A percentile compares a stretch with the other conserved stretches of the same genome.
Evolutionary conservation across 2,113 vertebrate genomes (phyloP).

Genomic region (Motacilla alba): DNA sequence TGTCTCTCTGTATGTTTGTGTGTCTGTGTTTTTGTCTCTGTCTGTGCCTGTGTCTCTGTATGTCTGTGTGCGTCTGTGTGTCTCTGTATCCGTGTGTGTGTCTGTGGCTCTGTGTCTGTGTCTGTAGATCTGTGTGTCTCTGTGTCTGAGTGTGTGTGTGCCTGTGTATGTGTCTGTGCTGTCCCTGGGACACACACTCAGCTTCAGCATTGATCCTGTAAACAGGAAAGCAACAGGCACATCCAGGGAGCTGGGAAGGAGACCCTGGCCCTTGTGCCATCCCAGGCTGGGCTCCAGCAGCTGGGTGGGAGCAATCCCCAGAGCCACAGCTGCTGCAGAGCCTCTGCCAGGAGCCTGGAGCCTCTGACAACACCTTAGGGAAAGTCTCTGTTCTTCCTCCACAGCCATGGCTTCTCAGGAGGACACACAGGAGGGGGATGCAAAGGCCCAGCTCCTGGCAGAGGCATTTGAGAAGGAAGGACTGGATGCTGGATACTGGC

Average conservation of each 20-base stretch:
- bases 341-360: not conserved
- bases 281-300: not conserved
- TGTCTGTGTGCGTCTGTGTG: too few relatives aligned
- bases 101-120: too few relatives aligned
- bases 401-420: constrained; percentile 3
- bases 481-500: not conserved
- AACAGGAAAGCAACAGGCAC: not conserved
- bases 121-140: too few relatives aligned
- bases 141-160: too few relatives aligned
- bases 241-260: not conserved
- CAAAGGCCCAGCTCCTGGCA: not conserved
- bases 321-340: not conserved
- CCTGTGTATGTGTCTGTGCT: not conserved
- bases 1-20: too few relatives aligned
- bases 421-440: accelerated
- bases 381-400: not conserved
- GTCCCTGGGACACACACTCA: not conserved
- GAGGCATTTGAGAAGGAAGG: constrained; percentile 1
- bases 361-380: not conserved
- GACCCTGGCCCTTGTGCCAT: not conserved
- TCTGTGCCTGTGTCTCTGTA: too few relatives aligned
- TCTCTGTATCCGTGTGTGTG: too few relatives aligned
- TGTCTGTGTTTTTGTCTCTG: too few relatives aligned
- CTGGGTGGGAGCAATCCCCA: not conserved
- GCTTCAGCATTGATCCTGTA: not conserved